Percentiles rank a stretch among this genome's conserved stretches.
These are phyloP conservation scores for Rousettus leschenaultii DNA, from an alignment of 2,113 vertebrate species.

Conservation along the genomic window DNA sequence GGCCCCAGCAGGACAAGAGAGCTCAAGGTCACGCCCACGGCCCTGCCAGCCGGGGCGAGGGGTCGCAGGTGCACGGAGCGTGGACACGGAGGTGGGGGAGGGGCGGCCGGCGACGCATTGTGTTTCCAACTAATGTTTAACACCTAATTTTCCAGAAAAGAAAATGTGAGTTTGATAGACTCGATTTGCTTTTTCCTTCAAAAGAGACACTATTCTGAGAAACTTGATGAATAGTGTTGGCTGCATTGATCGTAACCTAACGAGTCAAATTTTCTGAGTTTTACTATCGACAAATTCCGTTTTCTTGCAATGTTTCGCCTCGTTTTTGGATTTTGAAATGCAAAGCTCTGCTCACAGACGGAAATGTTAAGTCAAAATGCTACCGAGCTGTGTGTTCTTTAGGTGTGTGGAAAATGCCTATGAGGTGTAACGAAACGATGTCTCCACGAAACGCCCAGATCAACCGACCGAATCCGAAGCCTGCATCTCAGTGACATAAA, in stretches of 20 bases:
- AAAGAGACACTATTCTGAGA: background rate
- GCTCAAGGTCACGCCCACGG: background rate
- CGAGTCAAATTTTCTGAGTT: background rate
- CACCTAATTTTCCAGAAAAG: background rate
- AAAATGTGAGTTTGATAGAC: background rate
- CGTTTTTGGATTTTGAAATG: background rate
- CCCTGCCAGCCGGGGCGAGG: background rate
- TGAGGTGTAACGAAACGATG: background rate
- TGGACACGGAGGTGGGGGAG: background rate
- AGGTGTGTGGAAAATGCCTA: background rate
- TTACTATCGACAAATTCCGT: background rate
- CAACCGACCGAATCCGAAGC: background rate
- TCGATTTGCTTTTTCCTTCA: background rate
- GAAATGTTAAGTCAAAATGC: background rate
- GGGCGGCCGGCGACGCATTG: no score
- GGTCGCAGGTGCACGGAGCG: rapidly evolving
- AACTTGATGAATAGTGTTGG: background rate
- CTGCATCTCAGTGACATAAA: background rate
- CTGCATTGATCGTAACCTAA: background rate
- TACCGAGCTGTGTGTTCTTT: no score
- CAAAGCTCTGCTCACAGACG: background rate
- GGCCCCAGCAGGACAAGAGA: background rate
- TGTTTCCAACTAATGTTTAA: background rate
- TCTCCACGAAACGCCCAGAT: no score
- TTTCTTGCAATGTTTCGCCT: background rate